Conservation (phyloP, 2,797 vertebrate genomes). For the Naso thynnoides region DNA sequence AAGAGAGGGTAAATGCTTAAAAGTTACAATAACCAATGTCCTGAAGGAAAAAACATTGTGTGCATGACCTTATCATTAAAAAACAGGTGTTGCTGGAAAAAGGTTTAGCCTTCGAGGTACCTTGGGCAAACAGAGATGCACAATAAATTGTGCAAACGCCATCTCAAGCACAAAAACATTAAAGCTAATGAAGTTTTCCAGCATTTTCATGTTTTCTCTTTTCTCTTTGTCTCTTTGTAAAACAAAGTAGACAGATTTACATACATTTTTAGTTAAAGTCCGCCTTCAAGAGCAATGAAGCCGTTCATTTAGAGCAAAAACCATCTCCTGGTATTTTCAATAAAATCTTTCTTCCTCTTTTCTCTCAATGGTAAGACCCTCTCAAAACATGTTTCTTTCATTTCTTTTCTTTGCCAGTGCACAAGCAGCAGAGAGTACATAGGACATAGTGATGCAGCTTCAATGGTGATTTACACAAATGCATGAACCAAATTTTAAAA, state of each 20-base stretch:
- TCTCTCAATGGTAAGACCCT: slow-evolving; percentile 15
- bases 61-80: slow-evolving; percentile 23
- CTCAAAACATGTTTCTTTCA: slow-evolving; percentile 10
- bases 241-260: slow-evolving; percentile 32
- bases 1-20: background rate
- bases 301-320: slow-evolving; percentile 44
- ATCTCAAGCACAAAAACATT: slow-evolving; percentile 23
- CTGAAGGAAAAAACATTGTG: background rate
- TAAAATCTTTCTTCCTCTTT: slow-evolving; percentile 36
- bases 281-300: slow-evolving; percentile 26
- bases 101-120: slow-evolving; percentile 7
- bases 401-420: slow-evolving; percentile 35
- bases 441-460: slow-evolving; percentile 35
- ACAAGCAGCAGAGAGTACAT: slow-evolving; percentile 23
- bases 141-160: slow-evolving; percentile 24
- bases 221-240: slow-evolving; percentile 16
- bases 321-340: slow-evolving; percentile 40
- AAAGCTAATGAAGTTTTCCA: slow-evolving; percentile 22
- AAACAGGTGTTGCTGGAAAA: background rate
- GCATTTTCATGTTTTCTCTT: slow-evolving; percentile 9
- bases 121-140: slow-evolving; percentile 9
- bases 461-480: slow-evolving; percentile 33
- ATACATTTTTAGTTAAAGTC: slow-evolving; percentile 37
- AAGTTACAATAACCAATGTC: slow-evolving; percentile 3
- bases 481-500: slow-evolving; percentile 31